Evolutionary conservation across 2,797 vertebrate species (phyloP).

Genomic region (Okamejei kenojei): DNA sequence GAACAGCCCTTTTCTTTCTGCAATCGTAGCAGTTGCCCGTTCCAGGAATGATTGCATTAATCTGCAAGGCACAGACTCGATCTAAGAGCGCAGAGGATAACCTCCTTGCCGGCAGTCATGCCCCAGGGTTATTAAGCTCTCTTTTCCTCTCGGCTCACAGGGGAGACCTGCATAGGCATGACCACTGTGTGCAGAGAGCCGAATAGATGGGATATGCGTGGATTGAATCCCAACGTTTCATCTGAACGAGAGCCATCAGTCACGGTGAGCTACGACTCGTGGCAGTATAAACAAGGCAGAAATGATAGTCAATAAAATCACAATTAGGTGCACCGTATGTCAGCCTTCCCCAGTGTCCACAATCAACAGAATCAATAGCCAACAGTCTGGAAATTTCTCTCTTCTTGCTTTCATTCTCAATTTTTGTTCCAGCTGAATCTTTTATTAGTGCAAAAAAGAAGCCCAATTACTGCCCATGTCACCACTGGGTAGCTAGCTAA

Average conservation of each 20-base stretch:
- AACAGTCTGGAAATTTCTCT: constrained; percentile 50
- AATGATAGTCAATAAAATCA: constrained; percentile 59
- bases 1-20: neutral
- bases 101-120: constrained; percentile 38
- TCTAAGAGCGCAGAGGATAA: neutral
- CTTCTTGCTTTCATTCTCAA: constrained; percentile 46
- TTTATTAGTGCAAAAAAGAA: constrained; percentile 40
- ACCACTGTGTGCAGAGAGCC: constrained; percentile 25
- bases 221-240: constrained; percentile 42
- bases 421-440: constrained; percentile 44
- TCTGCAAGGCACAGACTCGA: constrained; percentile 1
- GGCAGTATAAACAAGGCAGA: constrained; percentile 56
- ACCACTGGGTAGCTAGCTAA: constrained; percentile 39
- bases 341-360: constrained; percentile 49
- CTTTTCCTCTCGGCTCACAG: neutral
- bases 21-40: constrained; percentile 6
- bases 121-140: constrained; percentile 40
- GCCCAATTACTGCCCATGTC: constrained; percentile 27
- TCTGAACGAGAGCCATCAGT: constrained; percentile 53
- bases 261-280: constrained; percentile 47
- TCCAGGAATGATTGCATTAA: constrained; percentile 25
- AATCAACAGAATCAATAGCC: constrained; percentile 54
- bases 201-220: constrained; percentile 40
- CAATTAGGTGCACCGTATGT: constrained; percentile 53
- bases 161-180: constrained; percentile 31